Conservation (phyloP, 1,140 invertebrate species). For the Bombus confusus region DNA sequence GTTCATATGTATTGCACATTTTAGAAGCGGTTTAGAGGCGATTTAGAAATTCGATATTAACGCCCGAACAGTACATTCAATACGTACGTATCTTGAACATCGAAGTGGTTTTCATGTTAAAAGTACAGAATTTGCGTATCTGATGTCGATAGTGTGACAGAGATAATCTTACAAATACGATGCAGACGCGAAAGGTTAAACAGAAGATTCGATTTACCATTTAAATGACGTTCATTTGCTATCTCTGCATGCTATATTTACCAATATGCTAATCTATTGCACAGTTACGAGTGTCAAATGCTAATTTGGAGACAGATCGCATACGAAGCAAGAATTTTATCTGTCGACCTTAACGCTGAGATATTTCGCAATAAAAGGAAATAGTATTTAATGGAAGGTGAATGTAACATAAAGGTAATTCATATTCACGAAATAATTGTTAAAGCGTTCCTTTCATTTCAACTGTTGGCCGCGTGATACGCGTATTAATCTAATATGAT, state of each 20-base stretch:
- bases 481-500: too few relatives aligned
- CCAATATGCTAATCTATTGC: background rate
- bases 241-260: background rate
- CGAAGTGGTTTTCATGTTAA: background rate
- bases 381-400: background rate
- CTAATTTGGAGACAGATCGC: background rate
- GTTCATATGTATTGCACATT: background rate
- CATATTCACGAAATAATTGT: background rate
- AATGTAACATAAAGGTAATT: background rate
- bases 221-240: background rate
- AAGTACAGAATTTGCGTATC: slow-evolving; percentile 9
- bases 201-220: background rate
- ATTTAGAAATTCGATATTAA: slow-evolving; percentile 7
- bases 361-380: background rate
- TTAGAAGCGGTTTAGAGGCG: background rate
- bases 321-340: background rate
- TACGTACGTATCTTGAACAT: background rate
- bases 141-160: slow-evolving; percentile 11
- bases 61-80: background rate
- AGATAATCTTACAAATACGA: background rate
- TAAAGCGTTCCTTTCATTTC: background rate
- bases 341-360: background rate
- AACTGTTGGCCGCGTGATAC: too few relatives aligned
- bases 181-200: background rate
- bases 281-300: background rate